Percentiles rank a stretch among this genome's conserved stretches.
phyloP scores from a whole-genome alignment of 2,113 vertebrate species.

The Grammomys surdaster region DNA sequence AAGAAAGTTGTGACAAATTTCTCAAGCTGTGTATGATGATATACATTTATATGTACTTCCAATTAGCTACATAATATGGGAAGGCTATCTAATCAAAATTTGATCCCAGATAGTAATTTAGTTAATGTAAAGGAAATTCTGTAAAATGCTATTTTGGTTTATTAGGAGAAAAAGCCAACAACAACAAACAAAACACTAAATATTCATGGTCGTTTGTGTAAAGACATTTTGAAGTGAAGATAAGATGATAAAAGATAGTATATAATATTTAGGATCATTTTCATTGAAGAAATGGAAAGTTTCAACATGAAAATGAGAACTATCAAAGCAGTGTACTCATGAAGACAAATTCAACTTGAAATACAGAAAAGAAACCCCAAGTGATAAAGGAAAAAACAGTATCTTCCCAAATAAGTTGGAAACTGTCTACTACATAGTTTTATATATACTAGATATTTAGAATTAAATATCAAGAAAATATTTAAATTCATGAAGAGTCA shows the following conservation, averaged over 20 bases:
- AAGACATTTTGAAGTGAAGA: conserved; percentile 22
- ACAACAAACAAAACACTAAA: background rate
- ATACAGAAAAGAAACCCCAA: conserved; percentile 1
- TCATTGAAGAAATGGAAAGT: background rate
- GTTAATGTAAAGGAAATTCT: background rate
- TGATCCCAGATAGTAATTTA: background rate
- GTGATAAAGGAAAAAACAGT: background rate
- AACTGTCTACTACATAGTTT: background rate
- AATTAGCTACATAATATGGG: background rate
- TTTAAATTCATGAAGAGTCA: background rate
- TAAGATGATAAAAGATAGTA: background rate
- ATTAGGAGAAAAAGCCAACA: background rate
- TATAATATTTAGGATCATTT: background rate
- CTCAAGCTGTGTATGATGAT: conserved; percentile 9
- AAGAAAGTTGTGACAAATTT: conserved; percentile 12
- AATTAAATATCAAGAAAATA: conserved; percentile 19
- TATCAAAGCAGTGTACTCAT: background rate
- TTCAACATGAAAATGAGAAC: conserved; percentile 30
- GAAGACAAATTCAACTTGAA: conserved; percentile 39
- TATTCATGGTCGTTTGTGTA: background rate
- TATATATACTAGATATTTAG: background rate
- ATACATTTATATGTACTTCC: background rate
- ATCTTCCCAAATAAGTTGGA: background rate
- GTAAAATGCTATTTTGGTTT: background rate
- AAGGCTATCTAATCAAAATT: background rate